A percentile compares a stretch with the other conserved stretches of the same genome.
Conservation (phyloP, 1,140 invertebrate species). For the Tribolium madens region DNA sequence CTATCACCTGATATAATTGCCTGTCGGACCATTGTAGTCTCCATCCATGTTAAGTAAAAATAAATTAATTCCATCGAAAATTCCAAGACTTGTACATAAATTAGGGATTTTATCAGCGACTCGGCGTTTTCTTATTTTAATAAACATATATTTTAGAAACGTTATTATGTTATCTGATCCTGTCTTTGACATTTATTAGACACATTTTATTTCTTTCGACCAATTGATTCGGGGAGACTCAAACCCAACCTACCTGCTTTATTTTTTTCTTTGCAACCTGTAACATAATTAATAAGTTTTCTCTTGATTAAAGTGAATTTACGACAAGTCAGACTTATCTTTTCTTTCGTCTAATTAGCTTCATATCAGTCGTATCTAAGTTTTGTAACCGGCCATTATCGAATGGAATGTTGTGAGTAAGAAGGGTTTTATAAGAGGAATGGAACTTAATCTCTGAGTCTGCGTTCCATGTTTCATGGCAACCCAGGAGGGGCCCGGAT, state of each 20-base stretch:
- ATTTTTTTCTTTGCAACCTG: neutral
- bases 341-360: neutral
- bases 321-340: neutral
- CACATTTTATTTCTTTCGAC: slow-evolving; percentile 41
- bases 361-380: neutral
- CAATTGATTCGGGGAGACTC: slow-evolving; percentile 16
- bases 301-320: neutral
- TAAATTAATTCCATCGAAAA: slow-evolving; percentile 54
- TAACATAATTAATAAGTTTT: neutral
- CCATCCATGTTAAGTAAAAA: slow-evolving; percentile 41
- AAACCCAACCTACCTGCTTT: neutral
- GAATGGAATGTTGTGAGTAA: slow-evolving; percentile 9
- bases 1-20: slow-evolving; percentile 59
- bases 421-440: slow-evolving; percentile 21
- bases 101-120: slow-evolving; percentile 51
- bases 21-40: slow-evolving; percentile 49
- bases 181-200: slow-evolving; percentile 53
- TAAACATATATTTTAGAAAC: slow-evolving; percentile 53
- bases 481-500: slow-evolving; percentile 55
- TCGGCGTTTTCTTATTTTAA: slow-evolving; percentile 49
- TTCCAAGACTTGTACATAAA: slow-evolving; percentile 50
- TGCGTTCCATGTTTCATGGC: slow-evolving; percentile 37
- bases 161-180: slow-evolving; percentile 58
- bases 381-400: slow-evolving; percentile 10
- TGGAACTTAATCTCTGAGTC: slow-evolving; percentile 19